A percentile compares a stretch with the other conserved stretches of the same genome.
These are phyloP conservation scores for Drosophila baimaii DNA, from an alignment of 1,140 invertebrate species.

Conservation along the genomic window DNA sequence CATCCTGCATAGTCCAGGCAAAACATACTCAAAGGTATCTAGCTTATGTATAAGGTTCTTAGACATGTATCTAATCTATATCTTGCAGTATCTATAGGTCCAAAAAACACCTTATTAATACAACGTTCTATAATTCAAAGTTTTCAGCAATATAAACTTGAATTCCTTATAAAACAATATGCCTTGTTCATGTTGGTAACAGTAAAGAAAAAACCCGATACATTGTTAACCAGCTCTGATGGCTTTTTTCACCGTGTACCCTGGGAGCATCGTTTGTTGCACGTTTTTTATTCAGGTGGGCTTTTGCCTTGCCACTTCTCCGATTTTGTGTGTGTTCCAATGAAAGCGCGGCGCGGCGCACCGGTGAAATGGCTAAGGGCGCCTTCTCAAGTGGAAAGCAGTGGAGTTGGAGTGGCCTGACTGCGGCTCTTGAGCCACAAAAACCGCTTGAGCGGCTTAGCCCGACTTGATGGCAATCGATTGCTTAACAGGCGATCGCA, in stretches of 20 bases:
- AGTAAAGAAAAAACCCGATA: background rate
- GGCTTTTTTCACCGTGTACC: conserved; percentile 11
- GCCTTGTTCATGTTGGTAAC: background rate
- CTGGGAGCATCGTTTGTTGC: conserved; percentile 55
- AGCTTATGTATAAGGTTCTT: background rate
- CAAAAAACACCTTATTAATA: background rate
- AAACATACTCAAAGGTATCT: too few relatives aligned
- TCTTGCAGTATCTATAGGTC: background rate
- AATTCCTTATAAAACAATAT: too few relatives aligned
- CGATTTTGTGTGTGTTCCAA: conserved; percentile 39
- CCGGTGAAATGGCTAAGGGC: conserved; percentile 61
- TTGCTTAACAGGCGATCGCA: conserved; percentile 31
- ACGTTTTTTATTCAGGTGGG: conserved; percentile 74
- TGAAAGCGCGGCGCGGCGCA: conserved; percentile 43
- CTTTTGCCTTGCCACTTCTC: conserved; percentile 33
- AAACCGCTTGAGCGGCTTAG: conserved; percentile 51
- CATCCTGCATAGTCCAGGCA: background rate
- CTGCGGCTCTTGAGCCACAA: conserved; percentile 34
- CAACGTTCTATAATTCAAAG: background rate
- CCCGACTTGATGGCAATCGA: conserved; percentile 44
- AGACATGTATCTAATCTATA: background rate
- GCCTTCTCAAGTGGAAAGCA: conserved; percentile 55
- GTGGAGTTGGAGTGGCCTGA: conserved; percentile 16
- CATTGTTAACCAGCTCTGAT: background rate
- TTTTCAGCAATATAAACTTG: background rate